phyloP scores from a whole-genome alignment of 2,113 vertebrate genomes.

The Pseudorasbora parva region DNA sequence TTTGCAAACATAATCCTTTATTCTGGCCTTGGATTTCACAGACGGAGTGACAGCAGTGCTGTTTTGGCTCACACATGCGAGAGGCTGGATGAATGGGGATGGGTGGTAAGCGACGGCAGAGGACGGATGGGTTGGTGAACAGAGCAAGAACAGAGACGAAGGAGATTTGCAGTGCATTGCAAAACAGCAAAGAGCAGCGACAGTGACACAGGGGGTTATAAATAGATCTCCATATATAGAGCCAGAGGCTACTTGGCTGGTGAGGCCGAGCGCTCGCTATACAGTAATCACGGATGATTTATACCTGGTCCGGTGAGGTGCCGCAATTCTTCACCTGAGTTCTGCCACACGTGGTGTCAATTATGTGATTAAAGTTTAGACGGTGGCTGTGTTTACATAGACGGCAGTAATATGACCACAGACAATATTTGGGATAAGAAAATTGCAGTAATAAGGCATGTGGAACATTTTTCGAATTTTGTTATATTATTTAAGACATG shows the following conservation, averaged over 20 bases:
- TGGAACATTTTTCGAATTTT: neutral
- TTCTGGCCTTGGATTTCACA: neutral
- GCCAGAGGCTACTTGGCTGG: slow-evolving; percentile 20
- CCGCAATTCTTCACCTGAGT: slow-evolving; percentile 19
- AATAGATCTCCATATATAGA: slow-evolving; percentile 42
- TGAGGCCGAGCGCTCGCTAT: neutral
- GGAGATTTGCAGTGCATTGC: slow-evolving; percentile 13
- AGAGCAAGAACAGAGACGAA: slow-evolving; percentile 11
- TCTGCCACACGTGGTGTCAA: slow-evolving; percentile 17
- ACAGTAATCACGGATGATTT: slow-evolving; percentile 30
- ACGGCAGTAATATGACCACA: neutral
- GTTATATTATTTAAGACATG: slow-evolving; percentile 6
- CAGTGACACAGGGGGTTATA: slow-evolving; percentile 29
- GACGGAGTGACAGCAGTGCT: neutral
- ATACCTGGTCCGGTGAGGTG: slow-evolving; percentile 17
- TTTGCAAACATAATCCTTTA: neutral
- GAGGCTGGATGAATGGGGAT: slow-evolving; percentile 9
- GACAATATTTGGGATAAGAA: neutral
- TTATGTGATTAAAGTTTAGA: slow-evolving; percentile 15
- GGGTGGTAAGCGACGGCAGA: slow-evolving; percentile 2
- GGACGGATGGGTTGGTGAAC: slow-evolving; percentile 8
- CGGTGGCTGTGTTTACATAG: neutral
- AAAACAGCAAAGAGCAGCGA: slow-evolving; percentile 4
- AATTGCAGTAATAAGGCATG: slow-evolving; percentile 13
- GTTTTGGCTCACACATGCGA: neutral